These are phyloP conservation scores for Drosophila lacteicornis DNA, from an alignment of 1,140 invertebrate species.

Conservation along the genomic window DNA sequence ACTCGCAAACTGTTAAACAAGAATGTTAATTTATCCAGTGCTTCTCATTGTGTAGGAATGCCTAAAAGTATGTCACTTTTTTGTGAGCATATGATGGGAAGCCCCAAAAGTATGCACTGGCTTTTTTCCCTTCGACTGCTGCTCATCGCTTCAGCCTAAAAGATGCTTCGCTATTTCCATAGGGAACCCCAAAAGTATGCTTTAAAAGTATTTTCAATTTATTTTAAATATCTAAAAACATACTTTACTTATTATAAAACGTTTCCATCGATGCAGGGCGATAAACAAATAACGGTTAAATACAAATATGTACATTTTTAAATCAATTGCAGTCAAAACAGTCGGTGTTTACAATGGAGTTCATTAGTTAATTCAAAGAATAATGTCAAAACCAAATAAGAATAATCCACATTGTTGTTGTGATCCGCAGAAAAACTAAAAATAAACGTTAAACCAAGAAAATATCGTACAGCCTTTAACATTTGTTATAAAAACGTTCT, in stretches of 20 bases:
- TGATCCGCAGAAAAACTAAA: constrained; percentile 68
- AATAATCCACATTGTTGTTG: constrained; percentile 81
- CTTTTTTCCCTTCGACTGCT: no score
- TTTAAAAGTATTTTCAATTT: neutral
- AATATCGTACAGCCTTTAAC: constrained; percentile 30
- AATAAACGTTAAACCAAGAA: constrained; percentile 74
- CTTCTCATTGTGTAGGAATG: neutral
- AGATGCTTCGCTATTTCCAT: neutral
- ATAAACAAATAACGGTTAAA: constrained; percentile 3
- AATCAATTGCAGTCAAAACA: constrained; percentile 44
- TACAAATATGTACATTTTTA: constrained; percentile 44
- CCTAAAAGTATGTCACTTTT: neutral
- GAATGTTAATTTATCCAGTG: neutral
- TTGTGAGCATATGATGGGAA: no score
- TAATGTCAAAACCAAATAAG: constrained; percentile 42
- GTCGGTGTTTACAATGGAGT: constrained; percentile 51
- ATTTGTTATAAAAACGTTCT: constrained; percentile 14
- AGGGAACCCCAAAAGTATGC: neutral
- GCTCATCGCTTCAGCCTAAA: neutral
- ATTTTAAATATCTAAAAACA: neutral
- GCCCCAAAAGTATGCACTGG: no score
- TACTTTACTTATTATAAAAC: neutral
- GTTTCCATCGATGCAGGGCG: constrained; percentile 5
- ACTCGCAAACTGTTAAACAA: neutral
- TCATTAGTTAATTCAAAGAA: constrained; percentile 50